These are phyloP conservation scores for Mola mola DNA, from an alignment of 2,113 vertebrate genomes.

Conservation along the genomic window DNA sequence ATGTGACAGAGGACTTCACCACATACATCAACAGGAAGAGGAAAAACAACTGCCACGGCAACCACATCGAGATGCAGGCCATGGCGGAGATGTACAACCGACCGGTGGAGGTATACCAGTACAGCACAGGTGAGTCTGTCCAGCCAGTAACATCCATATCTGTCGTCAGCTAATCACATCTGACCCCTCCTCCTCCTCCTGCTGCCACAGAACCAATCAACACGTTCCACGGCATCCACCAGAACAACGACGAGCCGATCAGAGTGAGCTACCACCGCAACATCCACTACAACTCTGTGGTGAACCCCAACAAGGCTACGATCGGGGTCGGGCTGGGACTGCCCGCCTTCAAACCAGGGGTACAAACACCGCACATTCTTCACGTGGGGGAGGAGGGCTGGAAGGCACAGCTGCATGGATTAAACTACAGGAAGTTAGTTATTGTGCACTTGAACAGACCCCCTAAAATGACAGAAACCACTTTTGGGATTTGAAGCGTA, in stretches of 20 bases:
- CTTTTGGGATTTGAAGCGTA: too few relatives aligned
- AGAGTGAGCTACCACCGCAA: slow-evolving; percentile 96
- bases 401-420: too few relatives aligned
- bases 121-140: slow-evolving; percentile 85
- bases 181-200: neutral
- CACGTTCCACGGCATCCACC: slow-evolving; percentile 97
- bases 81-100: slow-evolving; percentile 99
- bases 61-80: slow-evolving; percentile 98
- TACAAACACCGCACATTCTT: slow-evolving; percentile 61
- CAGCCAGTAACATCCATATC: slow-evolving; percentile 1
- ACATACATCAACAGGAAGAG: slow-evolving; percentile 96
- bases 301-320: slow-evolving; percentile 97
- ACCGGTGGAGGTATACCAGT: slow-evolving; percentile 94
- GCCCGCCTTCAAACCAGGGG: slow-evolving; percentile 95
- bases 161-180: neutral
- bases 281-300: slow-evolving; percentile 98
- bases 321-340: slow-evolving; percentile 94
- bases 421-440: too few relatives aligned
- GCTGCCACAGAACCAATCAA: slow-evolving; percentile 90
- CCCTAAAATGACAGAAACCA: too few relatives aligned
- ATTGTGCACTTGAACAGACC: too few relatives aligned
- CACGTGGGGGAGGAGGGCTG: too few relatives aligned
- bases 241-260: slow-evolving; percentile 95
- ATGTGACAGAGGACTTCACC: slow-evolving; percentile 95
- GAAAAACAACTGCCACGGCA: slow-evolving; percentile 96